These are phyloP conservation scores for Cyprinodon brontotheroides DNA, from an alignment of 2,113 vertebrate genomes.

Conservation along the genomic window DNA sequence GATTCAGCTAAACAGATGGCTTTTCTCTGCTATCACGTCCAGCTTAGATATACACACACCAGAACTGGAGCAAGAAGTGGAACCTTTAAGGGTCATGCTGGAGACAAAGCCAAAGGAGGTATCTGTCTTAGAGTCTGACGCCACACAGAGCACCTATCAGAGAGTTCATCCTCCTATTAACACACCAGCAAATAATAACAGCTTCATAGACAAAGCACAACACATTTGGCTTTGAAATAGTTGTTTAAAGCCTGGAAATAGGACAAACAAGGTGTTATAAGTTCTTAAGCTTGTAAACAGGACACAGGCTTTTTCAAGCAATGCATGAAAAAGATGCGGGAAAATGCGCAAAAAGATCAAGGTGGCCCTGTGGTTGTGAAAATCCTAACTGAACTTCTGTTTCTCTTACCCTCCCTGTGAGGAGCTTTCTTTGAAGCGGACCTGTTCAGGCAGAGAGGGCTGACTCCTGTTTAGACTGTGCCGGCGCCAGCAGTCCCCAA, in stretches of 20 bases:
- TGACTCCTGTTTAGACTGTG: conserved; percentile 78
- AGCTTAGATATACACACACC: conserved; percentile 34
- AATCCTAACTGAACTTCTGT: conserved; percentile 27
- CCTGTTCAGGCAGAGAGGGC: conserved; percentile 69
- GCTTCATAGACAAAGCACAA: neutral
- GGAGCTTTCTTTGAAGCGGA: conserved; percentile 53
- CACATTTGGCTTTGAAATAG: neutral
- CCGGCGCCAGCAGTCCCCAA: conserved; percentile 72
- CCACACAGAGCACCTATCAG: neutral
- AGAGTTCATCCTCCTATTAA: neutral
- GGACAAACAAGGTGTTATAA: neutral
- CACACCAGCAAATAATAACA: neutral
- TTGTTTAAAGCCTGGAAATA: neutral
- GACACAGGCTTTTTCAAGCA: neutral
- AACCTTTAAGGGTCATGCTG: conserved; percentile 25
- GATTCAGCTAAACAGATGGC: conserved; percentile 71
- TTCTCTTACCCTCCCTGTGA: conserved; percentile 27
- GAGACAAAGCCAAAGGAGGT: conserved; percentile 15
- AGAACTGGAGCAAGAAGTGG: conserved; percentile 17
- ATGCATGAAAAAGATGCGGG: conserved; percentile 11
- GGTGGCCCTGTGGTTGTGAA: neutral
- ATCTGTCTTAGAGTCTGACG: conserved; percentile 3
- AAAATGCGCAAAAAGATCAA: neutral
- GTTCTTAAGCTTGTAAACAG: conserved; percentile 3
- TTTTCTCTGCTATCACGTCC: conserved; percentile 66